phyloP scores from a whole-genome alignment of 2,113 vertebrate genomes.

The Calidris pugnax region DNA sequence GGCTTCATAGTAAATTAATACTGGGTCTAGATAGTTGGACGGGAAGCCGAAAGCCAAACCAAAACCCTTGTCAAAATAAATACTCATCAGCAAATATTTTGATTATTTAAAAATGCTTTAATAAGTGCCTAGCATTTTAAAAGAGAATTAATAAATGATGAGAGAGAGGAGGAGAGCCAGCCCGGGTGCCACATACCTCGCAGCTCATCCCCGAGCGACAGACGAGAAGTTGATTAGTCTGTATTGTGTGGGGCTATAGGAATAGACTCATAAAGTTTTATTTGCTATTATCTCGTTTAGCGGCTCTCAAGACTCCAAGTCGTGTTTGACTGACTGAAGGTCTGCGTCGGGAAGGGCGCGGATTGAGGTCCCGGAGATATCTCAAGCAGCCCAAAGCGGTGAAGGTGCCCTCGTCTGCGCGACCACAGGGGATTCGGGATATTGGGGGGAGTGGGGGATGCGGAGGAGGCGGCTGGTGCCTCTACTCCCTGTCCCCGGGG shows the following conservation, averaged over 20 bases:
- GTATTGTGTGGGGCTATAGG: neutral
- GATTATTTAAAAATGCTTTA: slow-evolving; percentile 78
- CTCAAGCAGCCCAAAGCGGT: neutral
- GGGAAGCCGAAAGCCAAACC: slow-evolving; percentile 70
- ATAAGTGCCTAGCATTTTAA: slow-evolving; percentile 52
- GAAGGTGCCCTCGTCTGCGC: accelerated
- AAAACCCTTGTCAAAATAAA: slow-evolving; percentile 80
- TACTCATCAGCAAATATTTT: slow-evolving; percentile 82
- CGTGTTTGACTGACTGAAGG: neutral
- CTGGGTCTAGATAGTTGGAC: slow-evolving; percentile 52
- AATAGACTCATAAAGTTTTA: neutral
- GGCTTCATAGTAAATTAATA: slow-evolving; percentile 60
- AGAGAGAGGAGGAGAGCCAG: neutral
- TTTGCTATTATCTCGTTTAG: neutral
- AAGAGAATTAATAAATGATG: neutral
- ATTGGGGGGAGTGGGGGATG: too few relatives aligned
- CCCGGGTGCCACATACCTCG: neutral
- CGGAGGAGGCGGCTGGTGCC: neutral
- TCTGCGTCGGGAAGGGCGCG: accelerated
- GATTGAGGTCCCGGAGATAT: neutral
- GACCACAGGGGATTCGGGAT: accelerated
- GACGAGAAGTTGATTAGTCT: neutral
- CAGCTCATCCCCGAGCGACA: neutral
- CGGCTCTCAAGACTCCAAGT: neutral
- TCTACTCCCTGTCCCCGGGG: accelerated